Percentiles rank a stretch among this genome's conserved stretches.
Conservation (phyloP, 2,888 invertebrate species). For the Orchestes rusci region DNA sequence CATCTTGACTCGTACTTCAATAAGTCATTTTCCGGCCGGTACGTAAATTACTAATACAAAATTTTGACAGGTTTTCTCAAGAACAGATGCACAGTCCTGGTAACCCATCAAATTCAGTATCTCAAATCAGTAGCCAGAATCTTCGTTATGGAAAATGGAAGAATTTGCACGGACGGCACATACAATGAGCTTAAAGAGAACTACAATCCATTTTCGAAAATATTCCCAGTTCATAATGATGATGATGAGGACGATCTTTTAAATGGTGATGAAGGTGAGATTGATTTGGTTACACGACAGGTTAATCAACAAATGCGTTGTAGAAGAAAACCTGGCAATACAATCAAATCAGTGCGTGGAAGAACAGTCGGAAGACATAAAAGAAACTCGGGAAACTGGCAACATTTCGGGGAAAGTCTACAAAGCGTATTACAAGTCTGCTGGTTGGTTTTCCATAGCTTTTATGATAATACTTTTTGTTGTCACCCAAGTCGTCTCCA, state of each 20-base stretch:
- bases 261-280: slow-evolving; percentile 7
- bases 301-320: no score
- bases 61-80: slow-evolving; percentile 44
- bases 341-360: slow-evolving; percentile 19
- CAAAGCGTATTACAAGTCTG: slow-evolving; percentile 64
- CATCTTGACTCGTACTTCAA: no score
- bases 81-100: slow-evolving; percentile 63
- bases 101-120: slow-evolving; percentile 80
- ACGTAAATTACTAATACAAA: no score
- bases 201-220: slow-evolving; percentile 48
- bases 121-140: slow-evolving; percentile 59
- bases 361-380: slow-evolving; percentile 26
- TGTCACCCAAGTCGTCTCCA: slow-evolving; percentile 63
- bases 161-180: slow-evolving; percentile 41
- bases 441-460: slow-evolving; percentile 55
- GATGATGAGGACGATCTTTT: slow-evolving; percentile 26
- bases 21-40: no score
- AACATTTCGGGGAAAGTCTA: slow-evolving; percentile 49
- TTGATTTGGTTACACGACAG: no score
- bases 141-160: slow-evolving; percentile 58
- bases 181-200: slow-evolving; percentile 46
- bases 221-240: slow-evolving; percentile 42
- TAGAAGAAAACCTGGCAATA: no score
- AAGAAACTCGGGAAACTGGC: slow-evolving; percentile 44
- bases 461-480: slow-evolving; percentile 57